Percentiles rank a stretch among this genome's conserved stretches.
These are phyloP conservation scores for Cichlasoma orientale DNA, from an alignment of 2,797 vertebrate genomes.

Conservation along the genomic window DNA sequence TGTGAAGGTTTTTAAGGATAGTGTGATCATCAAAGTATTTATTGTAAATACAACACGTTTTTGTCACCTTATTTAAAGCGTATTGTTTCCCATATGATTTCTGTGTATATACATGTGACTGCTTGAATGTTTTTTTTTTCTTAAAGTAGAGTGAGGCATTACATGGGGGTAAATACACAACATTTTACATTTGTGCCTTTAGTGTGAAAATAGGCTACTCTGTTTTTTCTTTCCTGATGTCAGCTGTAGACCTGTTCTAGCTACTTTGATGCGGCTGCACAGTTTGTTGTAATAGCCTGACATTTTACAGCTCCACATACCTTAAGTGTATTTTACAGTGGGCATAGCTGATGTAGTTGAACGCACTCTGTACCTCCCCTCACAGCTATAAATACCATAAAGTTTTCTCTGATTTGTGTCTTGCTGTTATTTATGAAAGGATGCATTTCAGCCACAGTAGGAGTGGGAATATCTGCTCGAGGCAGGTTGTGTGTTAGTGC, in stretches of 20 bases:
- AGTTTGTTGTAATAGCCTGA: slow-evolving; percentile 35
- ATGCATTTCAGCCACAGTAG: not conserved
- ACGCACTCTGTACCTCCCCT: slow-evolving; percentile 41
- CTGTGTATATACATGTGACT: slow-evolving; percentile 42
- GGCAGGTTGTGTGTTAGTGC: slow-evolving; percentile 6
- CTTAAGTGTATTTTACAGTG: slow-evolving; percentile 34
- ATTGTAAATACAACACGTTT: slow-evolving; percentile 71
- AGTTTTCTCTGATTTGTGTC: slow-evolving; percentile 27
- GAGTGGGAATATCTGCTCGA: not conserved
- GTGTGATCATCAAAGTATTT: slow-evolving; percentile 69
- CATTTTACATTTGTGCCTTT: not conserved
- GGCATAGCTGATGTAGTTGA: slow-evolving; percentile 27
- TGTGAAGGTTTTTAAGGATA: slow-evolving; percentile 39
- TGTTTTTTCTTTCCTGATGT: slow-evolving; percentile 13
- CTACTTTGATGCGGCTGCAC: slow-evolving; percentile 32
- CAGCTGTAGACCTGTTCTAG: slow-evolving; percentile 25
- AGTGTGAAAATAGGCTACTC: not conserved
- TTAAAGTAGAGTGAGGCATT: slow-evolving; percentile 1
- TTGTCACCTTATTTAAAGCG: slow-evolving; percentile 58
- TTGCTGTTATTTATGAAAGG: not conserved
- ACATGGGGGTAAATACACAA: slow-evolving; percentile 4
- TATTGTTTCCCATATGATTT: slow-evolving; percentile 44
- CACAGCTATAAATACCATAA: slow-evolving; percentile 34
- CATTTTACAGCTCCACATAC: slow-evolving; percentile 34
- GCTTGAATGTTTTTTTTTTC: slow-evolving; percentile 33